These are phyloP conservation scores for Dascillus cervinus DNA, from an alignment of 2,888 invertebrate species.

Conservation along the genomic window DNA sequence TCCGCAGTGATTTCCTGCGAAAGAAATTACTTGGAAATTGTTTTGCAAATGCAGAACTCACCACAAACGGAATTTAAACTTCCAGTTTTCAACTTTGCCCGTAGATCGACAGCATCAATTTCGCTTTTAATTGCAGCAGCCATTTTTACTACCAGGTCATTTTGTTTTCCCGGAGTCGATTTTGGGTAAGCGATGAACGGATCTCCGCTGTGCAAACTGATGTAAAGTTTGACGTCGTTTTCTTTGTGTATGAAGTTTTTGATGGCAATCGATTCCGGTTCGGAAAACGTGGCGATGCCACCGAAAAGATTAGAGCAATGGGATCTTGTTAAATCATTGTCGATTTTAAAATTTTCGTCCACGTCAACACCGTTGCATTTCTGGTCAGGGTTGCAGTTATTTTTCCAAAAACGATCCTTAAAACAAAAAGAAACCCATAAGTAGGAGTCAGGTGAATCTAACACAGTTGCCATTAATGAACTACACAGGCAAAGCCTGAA, in stretches of 20 bases:
- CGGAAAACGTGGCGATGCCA: constrained; percentile 2
- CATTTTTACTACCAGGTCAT: background rate
- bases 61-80: constrained; percentile 1
- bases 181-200: constrained; percentile 7
- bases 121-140: constrained; percentile 4
- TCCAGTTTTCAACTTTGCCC: background rate
- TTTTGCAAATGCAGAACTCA: background rate
- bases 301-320: background rate
- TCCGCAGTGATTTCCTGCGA: constrained; percentile 1
- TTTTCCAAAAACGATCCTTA: constrained; percentile 2
- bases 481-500: too few species aligned
- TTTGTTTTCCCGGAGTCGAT: background rate
- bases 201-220: constrained; percentile 7
- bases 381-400: background rate
- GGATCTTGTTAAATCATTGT: background rate
- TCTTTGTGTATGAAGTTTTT: constrained; percentile 3
- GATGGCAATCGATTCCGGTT: constrained; percentile 6
- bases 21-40: background rate
- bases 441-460: too few species aligned
- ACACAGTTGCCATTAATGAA: too few species aligned
- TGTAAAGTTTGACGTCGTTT: constrained; percentile 5
- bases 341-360: constrained; percentile 4
- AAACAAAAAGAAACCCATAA: background rate
- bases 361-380: constrained; percentile 1
- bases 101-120: background rate